Conservation (phyloP, 2,888 invertebrate species). For the Mactromeris polynyma region DNA sequence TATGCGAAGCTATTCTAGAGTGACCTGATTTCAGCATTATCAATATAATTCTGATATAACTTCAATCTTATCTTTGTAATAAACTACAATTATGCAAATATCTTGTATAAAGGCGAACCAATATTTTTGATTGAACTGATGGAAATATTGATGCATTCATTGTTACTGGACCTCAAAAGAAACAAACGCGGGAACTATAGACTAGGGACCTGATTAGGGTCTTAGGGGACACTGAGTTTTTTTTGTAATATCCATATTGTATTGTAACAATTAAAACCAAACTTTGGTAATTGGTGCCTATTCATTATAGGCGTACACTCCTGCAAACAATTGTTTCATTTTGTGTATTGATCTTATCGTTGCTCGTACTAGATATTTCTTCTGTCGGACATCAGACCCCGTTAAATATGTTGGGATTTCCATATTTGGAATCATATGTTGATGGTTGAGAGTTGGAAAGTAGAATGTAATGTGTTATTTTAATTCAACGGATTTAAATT, state of each 20-base stretch:
- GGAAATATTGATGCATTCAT: not conserved
- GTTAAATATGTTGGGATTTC: not conserved
- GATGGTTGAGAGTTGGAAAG: not conserved
- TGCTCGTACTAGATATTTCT: not conserved
- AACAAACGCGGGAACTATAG: not conserved
- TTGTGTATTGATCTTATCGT: not conserved
- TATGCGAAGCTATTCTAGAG: no score
- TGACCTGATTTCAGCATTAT: not conserved
- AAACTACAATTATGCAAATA: conserved; percentile 17
- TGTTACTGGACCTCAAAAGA: not conserved
- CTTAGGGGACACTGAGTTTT: not conserved
- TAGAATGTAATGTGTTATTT: not conserved
- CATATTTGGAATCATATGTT: conserved; percentile 6
- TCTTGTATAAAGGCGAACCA: not conserved
- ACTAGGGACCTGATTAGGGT: not conserved
- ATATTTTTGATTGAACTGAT: not conserved
- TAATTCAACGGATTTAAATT: not conserved
- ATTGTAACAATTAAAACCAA: not conserved
- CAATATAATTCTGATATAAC: not conserved
- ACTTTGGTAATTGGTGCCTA: not conserved
- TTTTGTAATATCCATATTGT: not conserved
- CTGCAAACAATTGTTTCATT: not conserved
- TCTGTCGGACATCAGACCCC: not conserved
- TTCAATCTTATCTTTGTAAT: not conserved
- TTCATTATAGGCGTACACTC: not conserved